Evolutionary conservation across 2,888 invertebrate species (phyloP).

Genomic region (Scaptomyza tumidula): DNA sequence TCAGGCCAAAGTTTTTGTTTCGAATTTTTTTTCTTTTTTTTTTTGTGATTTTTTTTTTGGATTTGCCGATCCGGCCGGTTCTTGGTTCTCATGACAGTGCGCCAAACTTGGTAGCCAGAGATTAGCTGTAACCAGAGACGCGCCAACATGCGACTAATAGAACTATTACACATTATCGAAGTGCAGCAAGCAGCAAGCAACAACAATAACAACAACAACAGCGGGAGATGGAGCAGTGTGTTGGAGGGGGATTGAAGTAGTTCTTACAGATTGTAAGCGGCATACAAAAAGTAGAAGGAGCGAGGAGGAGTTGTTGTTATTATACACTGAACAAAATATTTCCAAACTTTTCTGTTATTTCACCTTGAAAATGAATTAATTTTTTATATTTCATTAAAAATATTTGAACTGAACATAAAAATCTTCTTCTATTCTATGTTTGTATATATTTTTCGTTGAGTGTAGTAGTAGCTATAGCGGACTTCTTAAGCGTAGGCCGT

Average conservation of each 20-base stretch:
- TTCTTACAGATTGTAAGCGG: background rate
- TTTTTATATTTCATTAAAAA: no score
- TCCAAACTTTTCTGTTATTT: no score
- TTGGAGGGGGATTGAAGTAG: background rate
- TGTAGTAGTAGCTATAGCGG: background rate
- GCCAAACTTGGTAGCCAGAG: constrained; percentile 78
- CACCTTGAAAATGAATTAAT: no score
- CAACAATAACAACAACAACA: background rate
- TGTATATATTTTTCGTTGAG: background rate
- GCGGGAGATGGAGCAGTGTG: no score
- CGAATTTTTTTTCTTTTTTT: background rate
- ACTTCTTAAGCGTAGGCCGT: constrained; percentile 51
- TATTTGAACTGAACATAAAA: no score
- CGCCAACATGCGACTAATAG: constrained; percentile 77
- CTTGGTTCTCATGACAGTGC: constrained; percentile 61
- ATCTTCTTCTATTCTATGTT: no score
- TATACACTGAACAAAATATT: background rate
- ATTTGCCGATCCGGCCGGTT: constrained; percentile 42
- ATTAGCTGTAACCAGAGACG: constrained; percentile 77
- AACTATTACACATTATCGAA: constrained; percentile 77
- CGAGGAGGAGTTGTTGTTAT: background rate
- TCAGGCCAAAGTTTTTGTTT: constrained; percentile 52
- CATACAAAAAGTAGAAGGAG: background rate
- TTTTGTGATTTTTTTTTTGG: background rate
- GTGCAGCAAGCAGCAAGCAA: constrained; percentile 24